Conservation (phyloP, 2,888 invertebrate species). For the Drosophila formosana region DNA sequence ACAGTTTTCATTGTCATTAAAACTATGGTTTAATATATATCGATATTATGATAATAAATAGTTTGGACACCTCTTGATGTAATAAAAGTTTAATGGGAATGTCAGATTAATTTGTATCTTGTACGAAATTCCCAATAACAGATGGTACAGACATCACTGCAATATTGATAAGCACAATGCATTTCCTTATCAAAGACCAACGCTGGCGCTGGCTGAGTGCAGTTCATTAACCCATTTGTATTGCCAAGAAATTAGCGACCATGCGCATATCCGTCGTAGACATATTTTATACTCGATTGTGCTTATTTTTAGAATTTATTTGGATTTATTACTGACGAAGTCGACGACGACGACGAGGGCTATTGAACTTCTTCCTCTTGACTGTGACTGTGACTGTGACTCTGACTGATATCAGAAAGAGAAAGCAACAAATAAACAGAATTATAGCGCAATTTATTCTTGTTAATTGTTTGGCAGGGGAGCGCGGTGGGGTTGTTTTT, state of each 20-base stretch:
- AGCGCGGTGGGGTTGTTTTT: slow-evolving; percentile 4
- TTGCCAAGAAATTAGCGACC: slow-evolving; percentile 57
- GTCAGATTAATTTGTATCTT: too few relatives aligned
- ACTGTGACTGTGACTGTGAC: neutral
- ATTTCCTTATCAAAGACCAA: slow-evolving; percentile 39
- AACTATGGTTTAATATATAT: too few relatives aligned
- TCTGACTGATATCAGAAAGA: slow-evolving; percentile 54
- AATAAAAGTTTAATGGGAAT: too few relatives aligned
- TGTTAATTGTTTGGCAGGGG: slow-evolving; percentile 48
- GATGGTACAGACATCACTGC: neutral
- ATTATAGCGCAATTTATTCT: slow-evolving; percentile 73
- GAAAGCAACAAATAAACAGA: slow-evolving; percentile 32
- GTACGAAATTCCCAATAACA: neutral
- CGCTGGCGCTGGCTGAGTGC: slow-evolving; percentile 7
- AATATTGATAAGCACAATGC: slow-evolving; percentile 11
- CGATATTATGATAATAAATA: too few relatives aligned
- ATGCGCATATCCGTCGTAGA: slow-evolving; percentile 46
- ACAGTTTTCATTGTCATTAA: too few relatives aligned
- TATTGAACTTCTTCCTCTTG: slow-evolving; percentile 61
- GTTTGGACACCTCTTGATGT: too few relatives aligned
- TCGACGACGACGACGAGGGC: neutral
- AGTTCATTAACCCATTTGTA: slow-evolving; percentile 65
- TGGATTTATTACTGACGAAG: slow-evolving; percentile 21
- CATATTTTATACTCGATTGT: slow-evolving; percentile 24
- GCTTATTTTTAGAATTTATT: slow-evolving; percentile 33